Evolutionary conservation across 2,888 invertebrate genomes (phyloP), one percentile per base, ranked within the genome.

Genomic region (Leucoma salicis): DNA sequence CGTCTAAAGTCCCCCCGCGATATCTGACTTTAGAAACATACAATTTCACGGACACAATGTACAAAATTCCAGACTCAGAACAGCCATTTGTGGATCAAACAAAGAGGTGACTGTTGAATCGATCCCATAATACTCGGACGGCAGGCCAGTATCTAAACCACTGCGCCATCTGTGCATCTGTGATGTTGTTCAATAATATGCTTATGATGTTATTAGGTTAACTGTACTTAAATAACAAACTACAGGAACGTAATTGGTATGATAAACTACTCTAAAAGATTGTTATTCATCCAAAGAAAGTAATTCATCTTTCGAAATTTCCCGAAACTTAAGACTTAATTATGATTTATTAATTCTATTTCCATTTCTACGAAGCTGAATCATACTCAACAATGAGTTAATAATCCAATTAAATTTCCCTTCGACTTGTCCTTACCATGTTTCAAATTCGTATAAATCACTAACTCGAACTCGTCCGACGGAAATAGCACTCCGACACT

Each of bases 391-490:
- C 72, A 73, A 77, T 74, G 78, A 82, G 80, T 82, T 82, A 78
- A 84, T 85, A 86, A 85, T 85, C 86, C 79, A 88, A 87, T 87
- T 86, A 87, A 86, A 83, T 82, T 82, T 78, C 80, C 71, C 78
- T 80, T 80, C 74, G 74, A 79, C 79, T 83, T 74, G 82, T 84
- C 79, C 71, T 73, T 82, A 70, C 81, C 74, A 78, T 82, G 84
- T 82, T 86, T 79, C 82, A 85, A 83, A 87, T 81, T 84, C 82
- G 69, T 75, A 87, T 88, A 89, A 89, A 89, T 89, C 88, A 87
- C 60, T 65, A 57, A 66, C 68, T 76, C 74, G 75, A 81, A 81
- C 76, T 81, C 78, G 78, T 76, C 81, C 70, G 78, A 83, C 88
- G 86, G 87, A 88, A 88, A 89, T 89, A 89, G 80, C 85, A 82